Evolutionary conservation across 2,888 invertebrate genomes (phyloP), one percentile per base, ranked within the genome.

Genomic region (Mellilla xanthometata): DNA sequence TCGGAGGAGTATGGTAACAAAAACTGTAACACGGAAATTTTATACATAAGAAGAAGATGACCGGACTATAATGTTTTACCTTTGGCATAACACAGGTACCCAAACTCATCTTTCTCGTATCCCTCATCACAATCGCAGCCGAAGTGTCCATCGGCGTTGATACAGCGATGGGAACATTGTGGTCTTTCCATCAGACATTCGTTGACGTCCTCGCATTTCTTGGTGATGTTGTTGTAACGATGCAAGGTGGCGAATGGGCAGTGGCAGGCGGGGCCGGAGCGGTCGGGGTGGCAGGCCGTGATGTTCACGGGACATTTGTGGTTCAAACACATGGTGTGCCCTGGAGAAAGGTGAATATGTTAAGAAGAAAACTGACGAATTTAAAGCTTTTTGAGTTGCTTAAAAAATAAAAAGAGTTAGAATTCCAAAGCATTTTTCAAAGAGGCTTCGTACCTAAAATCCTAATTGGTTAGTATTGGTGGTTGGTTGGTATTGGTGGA

Each of bases 81-180:
- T 11, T 61, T 52, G 27, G 82, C 81, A 52, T 70, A 76, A 42
- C 84, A 85, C 12, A 80, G 56, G 24, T 81, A 77, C 0, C 41
- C 51, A 4, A 59, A 62, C 1, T 47, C 12, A 31, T 82, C 78
- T 1, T 39, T 51, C 0, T 26, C 47, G 24, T 81, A 85, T 0
- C 81, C 85, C 0, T 75, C 67, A n/a, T 92, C 93, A 61, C 96
- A 96, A 2, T 65, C 65, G 57, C 96, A 96, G 2, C 56, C 66
- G 60, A 91, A 94, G 0, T 91, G 90, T 0, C 93, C 93, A 0
- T 75, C 69, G 0, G 59, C 76, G 55, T 95, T 94, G 0, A 77
- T 60, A 62, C 96, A 96, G 7, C 68, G 75, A 53, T 96, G 96
- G 36, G 94, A 93, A 65, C 96, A 96, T 4, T 89, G 76, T 0